These are phyloP conservation scores for Anastatus disparis DNA, from an alignment of 1,140 invertebrate species.

Conservation along the genomic window DNA sequence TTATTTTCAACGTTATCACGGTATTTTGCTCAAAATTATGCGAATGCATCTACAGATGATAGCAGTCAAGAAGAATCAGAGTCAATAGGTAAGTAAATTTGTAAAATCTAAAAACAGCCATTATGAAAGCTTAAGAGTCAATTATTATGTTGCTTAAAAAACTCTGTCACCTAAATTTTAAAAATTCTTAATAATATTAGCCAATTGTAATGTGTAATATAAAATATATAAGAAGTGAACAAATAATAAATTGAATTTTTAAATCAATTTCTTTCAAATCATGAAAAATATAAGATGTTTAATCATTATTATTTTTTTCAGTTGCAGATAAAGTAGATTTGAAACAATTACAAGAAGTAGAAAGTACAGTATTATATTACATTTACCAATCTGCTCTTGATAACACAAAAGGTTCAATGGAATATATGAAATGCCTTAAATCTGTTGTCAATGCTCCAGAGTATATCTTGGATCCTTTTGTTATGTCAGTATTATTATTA, in stretches of 20 bases:
- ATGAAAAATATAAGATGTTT: too few relatives aligned
- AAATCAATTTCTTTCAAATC: too few relatives aligned
- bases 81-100: constrained; percentile 52
- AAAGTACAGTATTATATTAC: constrained; percentile 71
- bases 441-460: constrained; percentile 64
- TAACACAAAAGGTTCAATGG: constrained; percentile 64
- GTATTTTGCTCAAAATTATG: constrained; percentile 61
- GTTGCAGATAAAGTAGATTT: constrained; percentile 46
- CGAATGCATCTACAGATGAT: constrained; percentile 21
- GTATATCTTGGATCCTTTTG: constrained; percentile 68
- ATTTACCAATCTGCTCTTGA: constrained; percentile 66
- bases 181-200: too few relatives aligned
- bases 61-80: constrained; percentile 43
- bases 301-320: too few relatives aligned
- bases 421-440: constrained; percentile 68
- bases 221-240: too few relatives aligned
- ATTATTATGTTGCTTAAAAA: too few relatives aligned
- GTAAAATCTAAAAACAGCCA: too few relatives aligned
- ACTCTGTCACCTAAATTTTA: too few relatives aligned
- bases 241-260: too few relatives aligned
- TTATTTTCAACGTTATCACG: constrained; percentile 59
- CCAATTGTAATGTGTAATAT: too few relatives aligned
- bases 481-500: constrained; percentile 66
- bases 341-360: constrained; percentile 61
- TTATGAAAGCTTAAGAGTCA: too few relatives aligned